A percentile compares a stretch with the other conserved stretches of the same genome.
These are phyloP conservation scores for Erebia epiphron DNA, from an alignment of 2,888 invertebrate species.

Conservation along the genomic window DNA sequence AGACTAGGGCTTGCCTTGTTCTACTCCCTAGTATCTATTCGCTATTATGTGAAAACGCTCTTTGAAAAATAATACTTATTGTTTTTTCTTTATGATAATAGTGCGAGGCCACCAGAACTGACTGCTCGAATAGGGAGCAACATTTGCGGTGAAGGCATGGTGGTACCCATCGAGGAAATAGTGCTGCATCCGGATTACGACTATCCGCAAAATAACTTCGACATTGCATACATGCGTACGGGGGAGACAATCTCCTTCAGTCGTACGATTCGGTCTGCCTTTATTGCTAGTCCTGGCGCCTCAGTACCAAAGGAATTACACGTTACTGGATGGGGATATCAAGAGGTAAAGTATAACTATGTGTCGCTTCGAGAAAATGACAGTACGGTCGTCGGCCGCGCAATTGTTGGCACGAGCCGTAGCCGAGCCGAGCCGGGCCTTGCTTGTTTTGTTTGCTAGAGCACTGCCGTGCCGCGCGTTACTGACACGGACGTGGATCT, in stretches of 20 bases:
- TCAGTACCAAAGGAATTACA: not conserved
- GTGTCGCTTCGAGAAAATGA: too few species aligned
- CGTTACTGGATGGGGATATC: not conserved
- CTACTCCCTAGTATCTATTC: too few species aligned
- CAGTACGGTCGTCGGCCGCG: too few species aligned
- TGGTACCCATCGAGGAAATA: not conserved
- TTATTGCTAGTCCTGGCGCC: not conserved
- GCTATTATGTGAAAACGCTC: too few species aligned
- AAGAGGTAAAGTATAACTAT: not conserved
- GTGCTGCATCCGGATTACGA: not conserved
- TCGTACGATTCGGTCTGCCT: not conserved
- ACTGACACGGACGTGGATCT: too few species aligned
- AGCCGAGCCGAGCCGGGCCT: too few species aligned
- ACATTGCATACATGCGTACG: not conserved
- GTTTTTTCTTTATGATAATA: not conserved
- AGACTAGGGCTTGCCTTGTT: too few species aligned
- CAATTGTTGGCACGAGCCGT: too few species aligned
- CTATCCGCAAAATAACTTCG: not conserved
- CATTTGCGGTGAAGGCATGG: not conserved
- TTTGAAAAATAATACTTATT: too few species aligned
- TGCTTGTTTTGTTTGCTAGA: too few species aligned
- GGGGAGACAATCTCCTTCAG: too few species aligned
- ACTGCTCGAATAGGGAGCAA: not conserved
- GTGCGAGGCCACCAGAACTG: not conserved
- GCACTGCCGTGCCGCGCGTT: too few species aligned